These are phyloP conservation scores for Epinephelus malabaricus DNA, from an alignment of 2,797 vertebrate genomes.

Conservation along the genomic window DNA sequence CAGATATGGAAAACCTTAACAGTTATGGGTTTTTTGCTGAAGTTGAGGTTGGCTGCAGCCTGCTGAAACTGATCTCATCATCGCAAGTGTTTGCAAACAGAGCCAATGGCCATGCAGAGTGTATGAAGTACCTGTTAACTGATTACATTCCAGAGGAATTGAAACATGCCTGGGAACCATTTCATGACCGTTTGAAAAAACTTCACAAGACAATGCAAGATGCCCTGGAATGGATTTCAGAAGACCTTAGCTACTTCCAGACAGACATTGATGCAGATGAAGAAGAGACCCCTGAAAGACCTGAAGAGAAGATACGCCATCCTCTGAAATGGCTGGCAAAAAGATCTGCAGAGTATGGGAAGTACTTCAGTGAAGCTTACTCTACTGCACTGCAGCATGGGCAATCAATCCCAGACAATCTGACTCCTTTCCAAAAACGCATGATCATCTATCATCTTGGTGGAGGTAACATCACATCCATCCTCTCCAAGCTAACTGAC, in stretches of 20 bases:
- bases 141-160: conserved; percentile 85
- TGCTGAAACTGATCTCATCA: conserved; percentile 85
- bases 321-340: conserved; percentile 85
- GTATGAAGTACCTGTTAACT: conserved; percentile 85
- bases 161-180: conserved; percentile 77
- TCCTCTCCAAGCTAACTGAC: conserved; percentile 84
- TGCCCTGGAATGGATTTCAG: conserved; percentile 89
- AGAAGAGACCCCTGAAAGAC: conserved; percentile 41
- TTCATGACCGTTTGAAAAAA: conserved; percentile 85
- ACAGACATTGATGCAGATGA: conserved; percentile 83
- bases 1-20: conserved; percentile 82
- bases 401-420: conserved; percentile 16
- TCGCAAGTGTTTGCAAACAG: conserved; percentile 75
- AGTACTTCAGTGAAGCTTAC: conserved; percentile 79
- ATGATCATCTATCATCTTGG: conserved; percentile 85
- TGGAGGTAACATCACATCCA: conserved; percentile 86
- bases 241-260: conserved; percentile 90
- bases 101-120: conserved; percentile 72
- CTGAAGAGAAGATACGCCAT: conserved; percentile 80
- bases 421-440: conserved; percentile 79
- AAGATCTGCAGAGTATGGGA: conserved; percentile 82
- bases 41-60: conserved; percentile 85
- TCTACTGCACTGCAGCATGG: accelerated
- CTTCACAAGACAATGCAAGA: conserved; percentile 82
- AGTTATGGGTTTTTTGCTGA: conserved; percentile 84